Conservation (phyloP, 2,113 vertebrate species). For the Donacobius atricapilla region DNA sequence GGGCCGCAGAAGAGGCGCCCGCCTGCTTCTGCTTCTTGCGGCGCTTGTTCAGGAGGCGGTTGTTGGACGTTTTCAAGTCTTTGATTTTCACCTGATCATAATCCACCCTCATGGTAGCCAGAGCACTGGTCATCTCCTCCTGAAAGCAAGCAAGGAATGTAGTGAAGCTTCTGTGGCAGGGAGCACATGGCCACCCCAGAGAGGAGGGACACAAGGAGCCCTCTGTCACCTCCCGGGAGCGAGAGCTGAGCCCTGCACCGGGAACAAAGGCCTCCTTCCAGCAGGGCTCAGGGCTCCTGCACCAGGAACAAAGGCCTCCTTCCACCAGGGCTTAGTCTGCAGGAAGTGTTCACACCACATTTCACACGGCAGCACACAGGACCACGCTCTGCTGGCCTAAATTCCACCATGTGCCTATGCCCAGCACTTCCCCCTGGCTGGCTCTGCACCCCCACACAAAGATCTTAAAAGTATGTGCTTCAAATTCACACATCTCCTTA, state of each 20-base stretch:
- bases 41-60: slow-evolving; percentile 92
- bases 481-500: neutral
- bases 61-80: slow-evolving; percentile 94
- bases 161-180: neutral
- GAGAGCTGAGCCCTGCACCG: neutral
- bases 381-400: neutral
- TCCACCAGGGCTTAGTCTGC: neutral
- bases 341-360: neutral
- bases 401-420: neutral
- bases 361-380: neutral
- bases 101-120: slow-evolving; percentile 97
- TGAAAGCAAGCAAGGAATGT: slow-evolving; percentile 47
- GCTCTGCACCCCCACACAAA: neutral
- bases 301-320: neutral
- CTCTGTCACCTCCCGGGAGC: neutral
- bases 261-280: neutral
- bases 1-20: slow-evolving; percentile 63
- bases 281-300: too few relatives aligned
- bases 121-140: slow-evolving; percentile 98
- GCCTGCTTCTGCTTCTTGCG: slow-evolving; percentile 89
- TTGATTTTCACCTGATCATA: slow-evolving; percentile 98
- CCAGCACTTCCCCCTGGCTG: neutral
- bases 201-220: neutral
- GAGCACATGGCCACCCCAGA: neutral
- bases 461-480: neutral